Evolutionary conservation across 2,113 vertebrate genomes (phyloP).

Genomic region (Himantopus leucocephalus): DNA sequence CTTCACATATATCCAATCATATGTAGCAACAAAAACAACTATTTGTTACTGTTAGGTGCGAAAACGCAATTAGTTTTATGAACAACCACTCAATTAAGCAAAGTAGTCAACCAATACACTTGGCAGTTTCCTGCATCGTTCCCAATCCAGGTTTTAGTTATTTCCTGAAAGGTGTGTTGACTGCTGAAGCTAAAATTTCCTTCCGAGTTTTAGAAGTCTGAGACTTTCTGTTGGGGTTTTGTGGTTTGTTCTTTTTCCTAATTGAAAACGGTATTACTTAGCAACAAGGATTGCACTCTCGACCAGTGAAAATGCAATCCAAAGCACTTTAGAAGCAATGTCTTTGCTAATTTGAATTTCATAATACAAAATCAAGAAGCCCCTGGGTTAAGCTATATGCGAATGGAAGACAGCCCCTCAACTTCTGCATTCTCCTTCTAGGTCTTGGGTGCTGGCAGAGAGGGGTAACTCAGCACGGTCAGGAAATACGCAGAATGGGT

Average conservation of each 20-base stretch:
- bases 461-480: not conserved
- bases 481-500: not conserved
- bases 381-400: not conserved
- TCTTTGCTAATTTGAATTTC: not conserved
- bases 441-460: not conserved
- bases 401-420: not conserved
- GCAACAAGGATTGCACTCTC: not conserved
- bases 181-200: not conserved
- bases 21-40: not conserved
- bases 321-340: not conserved
- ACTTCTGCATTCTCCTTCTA: not conserved
- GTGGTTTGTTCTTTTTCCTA: not conserved
- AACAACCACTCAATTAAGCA: not conserved
- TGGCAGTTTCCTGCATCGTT: not conserved
- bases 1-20: not conserved
- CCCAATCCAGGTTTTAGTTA: not conserved
- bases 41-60: not conserved
- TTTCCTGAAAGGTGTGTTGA: slow-evolving; percentile 14
- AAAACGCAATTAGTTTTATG: slow-evolving; percentile 16
- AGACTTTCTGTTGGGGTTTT: not conserved
- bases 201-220: not conserved
- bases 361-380: not conserved
- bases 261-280: slow-evolving; percentile 2
- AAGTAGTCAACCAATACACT: not conserved
- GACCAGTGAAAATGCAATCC: not conserved